Evolutionary conservation across 2,888 invertebrate species (phyloP), one percentile per base, ranked within the genome.

Genomic region (Synergus itoensis): DNA sequence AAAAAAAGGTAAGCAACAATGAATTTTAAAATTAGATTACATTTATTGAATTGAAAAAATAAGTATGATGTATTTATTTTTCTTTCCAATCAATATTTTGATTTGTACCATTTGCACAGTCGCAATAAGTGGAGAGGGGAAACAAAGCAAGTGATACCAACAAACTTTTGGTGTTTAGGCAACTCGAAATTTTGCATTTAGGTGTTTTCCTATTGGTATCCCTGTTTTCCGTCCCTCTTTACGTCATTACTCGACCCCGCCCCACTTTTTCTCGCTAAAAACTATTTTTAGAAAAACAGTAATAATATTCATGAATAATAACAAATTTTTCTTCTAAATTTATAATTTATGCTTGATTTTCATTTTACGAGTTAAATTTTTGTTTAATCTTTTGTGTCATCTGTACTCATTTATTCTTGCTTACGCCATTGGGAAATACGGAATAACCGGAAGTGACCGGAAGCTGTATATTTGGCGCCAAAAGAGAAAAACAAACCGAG

Each of bases 391-490:
- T 43, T 40, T 41, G 0, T 18, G 40, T 11, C 9, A 4, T 18
- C 16, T 65, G 8, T 65, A 14, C 18, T 12, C 18, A 18, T 64
- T 64, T 65, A 41, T 45, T 5, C 8, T 48, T 69, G 69, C 14
- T 21, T 69, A 69, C 69, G 69, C 69, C 69, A 48, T 43, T 69
- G 69, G 48, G 28, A 48, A 28, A 53, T 1, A 8, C 53, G 7
- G 43, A 36, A 36, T 36, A 36, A 36, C 16, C 64, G 64, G 64
- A 64, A 64, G 41, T 36, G 0, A 36, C 16, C 64, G 64, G 64
- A 64, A 64, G 64, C 41, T 64, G n/a, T 40, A 64, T n/a, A 7
- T 36, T 64, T 64, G 40, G 40, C 64, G 64, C 64, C 64, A 64
- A 64, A 7, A 12, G 16, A 64, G 64, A 64, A 64, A 64, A 64